Evolutionary conservation across 2,888 invertebrate species (phyloP), one percentile per base, ranked within the genome.

Genomic region (Deilephila porcellus): DNA sequence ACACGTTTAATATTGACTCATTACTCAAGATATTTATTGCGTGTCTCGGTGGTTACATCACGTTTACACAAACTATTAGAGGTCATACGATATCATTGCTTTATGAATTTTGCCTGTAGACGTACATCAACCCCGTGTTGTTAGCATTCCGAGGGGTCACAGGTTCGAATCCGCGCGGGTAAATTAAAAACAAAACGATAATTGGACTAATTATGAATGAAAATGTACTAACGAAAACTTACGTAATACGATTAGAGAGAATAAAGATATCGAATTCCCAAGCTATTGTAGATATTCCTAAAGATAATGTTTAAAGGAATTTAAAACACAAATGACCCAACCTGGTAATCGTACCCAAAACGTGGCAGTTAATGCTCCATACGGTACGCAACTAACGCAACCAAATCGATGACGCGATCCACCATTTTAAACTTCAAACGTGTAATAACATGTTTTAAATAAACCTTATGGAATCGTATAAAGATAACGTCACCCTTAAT

Each of bases 21-120:
- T 64, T 64, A 45, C 37, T 20, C 32, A 37, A 25, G 5, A 29
- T 64, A 20, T 64, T 64, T 45, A 64, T 64, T 64, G 20, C 11
- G 11, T n/a, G 64, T 64, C 64, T 64, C 37, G 37, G 71, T 60
- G 73, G 71, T 64, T 74, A 67, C 53, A 63, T 72, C 72, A 72
- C 72, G 20, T 72, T 72, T 62, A 32, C 63, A 14, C 53, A 72
- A 72, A 72, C 53, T 63, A 53, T 72, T 72, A 53, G 72, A 63
- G 72, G 72, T 52, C 72, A 63, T 63, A 14, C 37, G 52, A 53
- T 72, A 52, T 71, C 37, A 56, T 60, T 37, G 56, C 32, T 19
- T 71, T 17, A 25, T 60, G 14, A 70, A 71, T 25, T 34, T 17
- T 60, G 60, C 52, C 62, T 53, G n/a, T 62, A 52, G 6, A 52